Evolutionary conservation across 2,113 vertebrate species (phyloP).

Genomic region (Xiphias gladius): DNA sequence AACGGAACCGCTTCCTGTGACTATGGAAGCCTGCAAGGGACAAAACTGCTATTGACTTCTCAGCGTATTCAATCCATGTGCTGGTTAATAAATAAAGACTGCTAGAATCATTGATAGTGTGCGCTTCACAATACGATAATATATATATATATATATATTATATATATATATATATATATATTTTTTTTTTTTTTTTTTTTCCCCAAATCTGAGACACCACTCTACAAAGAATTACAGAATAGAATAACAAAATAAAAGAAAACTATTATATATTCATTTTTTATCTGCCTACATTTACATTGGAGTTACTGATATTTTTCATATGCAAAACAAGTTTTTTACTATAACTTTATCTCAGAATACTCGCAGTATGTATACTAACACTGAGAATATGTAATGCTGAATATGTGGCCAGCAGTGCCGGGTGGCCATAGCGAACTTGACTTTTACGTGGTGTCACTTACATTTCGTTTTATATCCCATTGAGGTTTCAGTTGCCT

Average conservation of each 20-base stretch:
- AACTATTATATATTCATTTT: too few relatives aligned
- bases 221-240: background rate
- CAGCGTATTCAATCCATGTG: background rate
- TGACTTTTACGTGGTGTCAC: too few relatives aligned
- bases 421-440: background rate
- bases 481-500: background rate
- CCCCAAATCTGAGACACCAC: too few relatives aligned
- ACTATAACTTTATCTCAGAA: too few relatives aligned
- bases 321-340: background rate
- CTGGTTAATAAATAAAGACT: slow-evolving; percentile 2
- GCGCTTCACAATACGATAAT: too few relatives aligned
- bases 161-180: too few relatives aligned
- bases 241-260: too few relatives aligned
- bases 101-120: background rate
- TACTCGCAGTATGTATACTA: too few relatives aligned
- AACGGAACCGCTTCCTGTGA: slow-evolving; percentile 40
- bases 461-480: background rate
- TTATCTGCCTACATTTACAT: background rate
- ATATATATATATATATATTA: too few relatives aligned
- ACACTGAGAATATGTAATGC: background rate
- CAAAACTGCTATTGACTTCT: background rate
- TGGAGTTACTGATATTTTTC: background rate
- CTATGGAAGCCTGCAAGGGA: slow-evolving; percentile 68
- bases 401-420: background rate
- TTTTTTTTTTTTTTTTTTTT: background rate